Evolutionary conservation across 2,888 invertebrate species (phyloP).

Genomic region (Gortyna flavago): DNA sequence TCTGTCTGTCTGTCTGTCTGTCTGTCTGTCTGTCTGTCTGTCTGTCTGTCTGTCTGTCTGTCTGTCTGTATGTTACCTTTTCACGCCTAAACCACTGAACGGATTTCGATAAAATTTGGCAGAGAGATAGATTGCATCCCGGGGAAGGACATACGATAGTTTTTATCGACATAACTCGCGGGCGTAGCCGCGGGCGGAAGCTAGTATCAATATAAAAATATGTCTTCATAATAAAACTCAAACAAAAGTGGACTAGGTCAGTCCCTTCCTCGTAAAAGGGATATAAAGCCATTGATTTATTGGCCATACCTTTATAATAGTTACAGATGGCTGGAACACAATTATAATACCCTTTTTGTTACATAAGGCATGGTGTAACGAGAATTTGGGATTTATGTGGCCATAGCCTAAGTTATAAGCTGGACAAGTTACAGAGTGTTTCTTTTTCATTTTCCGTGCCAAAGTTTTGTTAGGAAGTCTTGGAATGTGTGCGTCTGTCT

Average conservation of each 20-base stretch:
- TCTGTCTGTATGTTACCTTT: too few species aligned
- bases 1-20: too few species aligned
- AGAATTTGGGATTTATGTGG: slow-evolving; percentile 19
- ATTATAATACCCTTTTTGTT: slow-evolving; percentile 38
- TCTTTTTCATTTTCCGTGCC: not conserved
- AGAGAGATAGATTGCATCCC: too few species aligned
- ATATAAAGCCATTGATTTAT: slow-evolving; percentile 51
- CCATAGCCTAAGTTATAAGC: not conserved
- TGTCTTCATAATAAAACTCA: slow-evolving; percentile 3
- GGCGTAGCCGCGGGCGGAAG: too few species aligned
- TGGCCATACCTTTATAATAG: slow-evolving; percentile 50
- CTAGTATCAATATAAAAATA: slow-evolving; percentile 7
- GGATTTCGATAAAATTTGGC: too few species aligned
- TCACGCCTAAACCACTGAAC: too few species aligned
- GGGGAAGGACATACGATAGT: too few species aligned
- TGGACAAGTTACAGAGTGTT: not conserved
- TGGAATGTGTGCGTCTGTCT: not conserved
- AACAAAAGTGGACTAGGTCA: slow-evolving; percentile 12
- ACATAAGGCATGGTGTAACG: slow-evolving; percentile 29
- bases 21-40: too few species aligned
- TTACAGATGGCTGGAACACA: slow-evolving; percentile 45
- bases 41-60: too few species aligned
- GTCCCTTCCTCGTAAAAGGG: slow-evolving; percentile 27
- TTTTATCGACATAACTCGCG: too few species aligned
- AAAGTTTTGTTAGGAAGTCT: not conserved